Evolutionary conservation across 2,888 invertebrate genomes (phyloP).

Genomic region (Aspidiotus destructor): DNA sequence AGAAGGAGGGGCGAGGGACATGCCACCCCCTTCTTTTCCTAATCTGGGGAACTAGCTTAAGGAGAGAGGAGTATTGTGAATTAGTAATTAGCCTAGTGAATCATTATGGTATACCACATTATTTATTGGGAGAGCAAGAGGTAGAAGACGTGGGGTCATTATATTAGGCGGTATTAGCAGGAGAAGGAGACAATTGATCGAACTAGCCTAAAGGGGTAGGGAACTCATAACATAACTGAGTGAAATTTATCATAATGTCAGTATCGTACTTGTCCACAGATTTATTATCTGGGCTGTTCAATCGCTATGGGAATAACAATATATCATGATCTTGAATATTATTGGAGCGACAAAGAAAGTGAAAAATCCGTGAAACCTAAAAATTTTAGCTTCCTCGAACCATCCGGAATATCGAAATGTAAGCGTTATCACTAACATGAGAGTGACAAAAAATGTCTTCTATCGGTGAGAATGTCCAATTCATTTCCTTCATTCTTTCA

Average conservation of each 20-base stretch:
- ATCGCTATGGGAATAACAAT: conserved; percentile 25
- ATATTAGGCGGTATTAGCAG: too few relatives aligned
- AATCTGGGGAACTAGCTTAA: too few relatives aligned
- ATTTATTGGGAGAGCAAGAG: too few relatives aligned
- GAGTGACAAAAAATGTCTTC: too few relatives aligned
- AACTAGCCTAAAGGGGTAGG: not conserved
- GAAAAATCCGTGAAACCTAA: conserved; percentile 16
- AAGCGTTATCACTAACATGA: not conserved
- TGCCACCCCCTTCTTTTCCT: too few relatives aligned
- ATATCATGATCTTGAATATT: conserved; percentile 21
- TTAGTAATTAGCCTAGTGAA: too few relatives aligned
- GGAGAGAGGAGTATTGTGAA: too few relatives aligned
- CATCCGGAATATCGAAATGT: conserved; percentile 25
- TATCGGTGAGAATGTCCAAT: too few relatives aligned
- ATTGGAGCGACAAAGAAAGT: conserved; percentile 19
- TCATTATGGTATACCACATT: too few relatives aligned
- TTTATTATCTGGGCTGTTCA: conserved; percentile 14
- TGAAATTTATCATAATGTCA: not conserved
- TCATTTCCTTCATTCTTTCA: conserved; percentile 11
- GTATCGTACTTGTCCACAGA: not conserved
- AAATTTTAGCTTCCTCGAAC: conserved; percentile 28
- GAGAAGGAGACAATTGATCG: not conserved
- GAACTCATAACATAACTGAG: not conserved
- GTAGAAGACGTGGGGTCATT: too few relatives aligned
- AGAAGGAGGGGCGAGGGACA: too few relatives aligned